Evolutionary conservation across 2,113 vertebrate genomes (phyloP).

Genomic region (Serilophus lunatus): DNA sequence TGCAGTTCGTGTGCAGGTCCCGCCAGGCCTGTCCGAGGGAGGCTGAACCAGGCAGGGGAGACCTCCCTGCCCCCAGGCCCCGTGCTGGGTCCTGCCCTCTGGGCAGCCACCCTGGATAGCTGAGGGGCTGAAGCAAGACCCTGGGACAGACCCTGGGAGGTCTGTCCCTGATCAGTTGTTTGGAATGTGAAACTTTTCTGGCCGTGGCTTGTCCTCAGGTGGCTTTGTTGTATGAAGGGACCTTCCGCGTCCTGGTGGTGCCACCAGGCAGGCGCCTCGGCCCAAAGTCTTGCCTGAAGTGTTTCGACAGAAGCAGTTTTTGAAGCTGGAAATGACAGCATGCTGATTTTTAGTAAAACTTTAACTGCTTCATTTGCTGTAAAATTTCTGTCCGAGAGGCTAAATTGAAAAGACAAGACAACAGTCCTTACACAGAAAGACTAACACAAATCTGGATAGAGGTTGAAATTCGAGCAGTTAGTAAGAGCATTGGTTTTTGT

Average conservation of each 20-base stretch:
- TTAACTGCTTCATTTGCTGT: background rate
- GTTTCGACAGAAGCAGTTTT: background rate
- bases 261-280: fast-evolving
- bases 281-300: background rate
- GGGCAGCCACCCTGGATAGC: background rate
- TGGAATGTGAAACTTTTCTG: background rate
- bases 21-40: fast-evolving
- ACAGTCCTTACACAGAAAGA: background rate
- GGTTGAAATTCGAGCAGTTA: background rate
- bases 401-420: background rate
- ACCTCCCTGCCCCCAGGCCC: fast-evolving
- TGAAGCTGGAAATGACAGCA: background rate
- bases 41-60: fast-evolving
- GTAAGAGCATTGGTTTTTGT: background rate
- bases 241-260: background rate
- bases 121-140: fast-evolving
- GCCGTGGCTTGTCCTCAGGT: fast-evolving
- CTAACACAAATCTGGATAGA: background rate
- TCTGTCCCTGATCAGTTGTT: fast-evolving
- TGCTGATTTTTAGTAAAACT: background rate
- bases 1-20: fast-evolving
- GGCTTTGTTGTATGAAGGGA: background rate
- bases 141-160: background rate
- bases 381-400: background rate
- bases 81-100: fast-evolving